Conservation (phyloP, 2,888 invertebrate genomes). For the Coelinius sp. region DNA sequence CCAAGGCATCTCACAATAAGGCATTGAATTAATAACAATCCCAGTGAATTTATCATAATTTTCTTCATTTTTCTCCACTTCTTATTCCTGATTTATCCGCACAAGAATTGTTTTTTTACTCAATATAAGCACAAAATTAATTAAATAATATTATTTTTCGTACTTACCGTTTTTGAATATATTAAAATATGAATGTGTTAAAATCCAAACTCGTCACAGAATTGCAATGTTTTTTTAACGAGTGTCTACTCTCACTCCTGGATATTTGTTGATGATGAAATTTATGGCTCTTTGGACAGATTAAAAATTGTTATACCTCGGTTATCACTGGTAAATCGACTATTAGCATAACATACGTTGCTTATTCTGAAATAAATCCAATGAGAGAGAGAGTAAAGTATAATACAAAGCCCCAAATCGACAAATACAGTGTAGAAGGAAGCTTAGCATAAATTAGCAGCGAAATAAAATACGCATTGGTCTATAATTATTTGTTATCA, state of each 20-base stretch:
- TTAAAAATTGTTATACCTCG: background rate
- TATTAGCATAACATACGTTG: conserved; percentile 49
- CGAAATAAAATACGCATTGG: background rate
- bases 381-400: background rate
- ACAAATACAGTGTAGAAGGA: background rate
- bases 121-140: too few relatives aligned
- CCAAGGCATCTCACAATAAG: conserved; percentile 54
- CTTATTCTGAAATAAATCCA: conserved; percentile 12
- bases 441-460: conserved; percentile 16
- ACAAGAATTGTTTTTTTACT: too few relatives aligned
- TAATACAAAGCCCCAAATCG: background rate
- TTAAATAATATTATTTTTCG: too few relatives aligned
- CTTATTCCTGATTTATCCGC: too few relatives aligned
- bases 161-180: too few relatives aligned
- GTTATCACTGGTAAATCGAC: background rate
- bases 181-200: too few relatives aligned
- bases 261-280: too few relatives aligned
- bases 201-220: too few relatives aligned
- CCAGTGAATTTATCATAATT: conserved; percentile 46
- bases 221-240: too few relatives aligned
- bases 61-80: background rate
- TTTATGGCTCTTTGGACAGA: background rate
- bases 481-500: conserved; percentile 16
- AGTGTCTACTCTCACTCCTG: too few relatives aligned
- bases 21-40: conserved; percentile 53